Conservation (phyloP, 2,888 invertebrate genomes). For the Ischnura elegans region DNA sequence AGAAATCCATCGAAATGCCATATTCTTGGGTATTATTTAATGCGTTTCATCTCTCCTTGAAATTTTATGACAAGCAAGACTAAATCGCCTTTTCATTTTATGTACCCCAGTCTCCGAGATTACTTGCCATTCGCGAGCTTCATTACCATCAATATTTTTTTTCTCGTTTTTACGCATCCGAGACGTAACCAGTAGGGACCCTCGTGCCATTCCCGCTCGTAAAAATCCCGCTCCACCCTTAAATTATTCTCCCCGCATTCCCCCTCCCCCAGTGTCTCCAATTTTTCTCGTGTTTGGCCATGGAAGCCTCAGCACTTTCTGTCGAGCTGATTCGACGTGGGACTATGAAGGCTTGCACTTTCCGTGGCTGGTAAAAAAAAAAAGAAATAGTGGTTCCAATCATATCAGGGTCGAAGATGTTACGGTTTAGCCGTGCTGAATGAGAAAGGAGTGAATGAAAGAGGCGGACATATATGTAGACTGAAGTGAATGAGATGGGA, state of each 20-base stretch:
- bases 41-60: neutral
- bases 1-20: neutral
- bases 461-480: neutral
- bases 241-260: neutral
- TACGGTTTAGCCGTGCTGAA: neutral
- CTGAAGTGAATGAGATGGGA: no score
- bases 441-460: neutral
- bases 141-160: neutral
- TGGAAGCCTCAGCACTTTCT: neutral
- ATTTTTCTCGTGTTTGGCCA: neutral
- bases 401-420: neutral
- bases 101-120: neutral
- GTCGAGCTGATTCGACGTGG: neutral
- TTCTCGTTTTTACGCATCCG: neutral
- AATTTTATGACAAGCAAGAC: neutral
- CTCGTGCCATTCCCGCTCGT: neutral
- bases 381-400: constrained; percentile 34
- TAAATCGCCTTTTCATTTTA: neutral
- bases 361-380: neutral
- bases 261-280: neutral
- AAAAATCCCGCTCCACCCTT: neutral
- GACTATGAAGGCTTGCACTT: neutral
- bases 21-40: neutral
- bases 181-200: neutral
- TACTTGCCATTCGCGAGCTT: neutral